A percentile compares a stretch with the other conserved stretches of the same genome.
phyloP scores from a whole-genome alignment of 2,888 invertebrate genomes.

The Cyrtodaria siliqua region DNA sequence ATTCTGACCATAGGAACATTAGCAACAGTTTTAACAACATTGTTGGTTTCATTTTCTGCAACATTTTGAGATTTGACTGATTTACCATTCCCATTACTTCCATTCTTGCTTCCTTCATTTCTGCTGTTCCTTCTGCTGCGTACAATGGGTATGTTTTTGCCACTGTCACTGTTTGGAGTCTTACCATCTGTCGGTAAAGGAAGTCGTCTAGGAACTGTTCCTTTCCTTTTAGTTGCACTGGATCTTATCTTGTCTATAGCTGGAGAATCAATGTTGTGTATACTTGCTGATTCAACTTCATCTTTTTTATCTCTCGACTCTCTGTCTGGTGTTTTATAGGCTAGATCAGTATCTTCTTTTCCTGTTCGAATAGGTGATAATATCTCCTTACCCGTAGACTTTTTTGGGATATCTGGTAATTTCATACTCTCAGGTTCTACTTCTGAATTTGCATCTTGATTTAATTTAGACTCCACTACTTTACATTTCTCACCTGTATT shows the following conservation, averaged over 20 bases:
- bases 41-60: neutral
- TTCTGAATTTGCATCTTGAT: too few relatives aligned
- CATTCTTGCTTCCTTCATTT: constrained; percentile 11
- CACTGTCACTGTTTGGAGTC: constrained; percentile 3
- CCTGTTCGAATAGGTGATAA: neutral
- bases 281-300: neutral
- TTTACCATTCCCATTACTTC: too few relatives aligned
- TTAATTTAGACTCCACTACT: too few relatives aligned
- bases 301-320: neutral
- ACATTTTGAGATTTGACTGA: too few relatives aligned
- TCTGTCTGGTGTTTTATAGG: neutral
- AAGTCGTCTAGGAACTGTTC: constrained; percentile 40
- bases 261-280: constrained; percentile 5
- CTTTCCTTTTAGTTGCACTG: constrained; percentile 57
- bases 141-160: constrained; percentile 31
- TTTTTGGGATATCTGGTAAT: too few relatives aligned
- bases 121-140: constrained; percentile 37
- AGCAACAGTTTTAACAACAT: constrained; percentile 18
- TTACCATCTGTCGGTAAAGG: constrained; percentile 16
- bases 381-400: too few relatives aligned
- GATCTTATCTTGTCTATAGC: constrained; percentile 31
- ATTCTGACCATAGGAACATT: constrained; percentile 39
- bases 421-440: too few relatives aligned
- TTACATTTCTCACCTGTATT: too few relatives aligned
- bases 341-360: neutral